Evolutionary conservation across 2,113 vertebrate genomes (phyloP).

Genomic region (Chamaetylas fuelleborni): DNA sequence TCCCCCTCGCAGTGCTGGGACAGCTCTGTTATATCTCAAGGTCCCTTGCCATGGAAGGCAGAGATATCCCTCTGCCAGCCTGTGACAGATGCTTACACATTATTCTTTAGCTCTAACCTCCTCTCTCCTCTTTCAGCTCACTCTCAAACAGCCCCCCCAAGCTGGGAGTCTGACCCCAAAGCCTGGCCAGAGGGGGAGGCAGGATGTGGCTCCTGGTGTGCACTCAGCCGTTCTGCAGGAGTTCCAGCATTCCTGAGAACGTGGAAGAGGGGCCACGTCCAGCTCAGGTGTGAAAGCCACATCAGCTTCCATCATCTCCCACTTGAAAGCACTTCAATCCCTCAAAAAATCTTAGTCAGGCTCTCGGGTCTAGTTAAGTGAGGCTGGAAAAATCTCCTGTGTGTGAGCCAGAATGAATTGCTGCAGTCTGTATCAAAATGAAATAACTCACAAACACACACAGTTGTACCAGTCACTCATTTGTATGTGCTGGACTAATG

Average conservation of each 20-base stretch:
- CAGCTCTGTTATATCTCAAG: fast-evolving
- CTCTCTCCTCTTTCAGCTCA: background rate
- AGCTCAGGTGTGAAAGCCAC: background rate
- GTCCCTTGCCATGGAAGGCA: background rate
- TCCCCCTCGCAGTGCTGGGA: fast-evolving
- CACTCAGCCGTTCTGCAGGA: background rate
- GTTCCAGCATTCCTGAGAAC: fast-evolving
- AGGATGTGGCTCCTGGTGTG: fast-evolving
- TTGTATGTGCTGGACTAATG: background rate
- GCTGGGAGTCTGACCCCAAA: background rate
- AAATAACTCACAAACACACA: background rate
- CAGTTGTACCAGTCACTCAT: background rate
- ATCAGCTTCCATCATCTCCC: background rate
- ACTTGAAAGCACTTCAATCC: background rate
- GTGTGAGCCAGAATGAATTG: background rate
- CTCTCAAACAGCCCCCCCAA: background rate
- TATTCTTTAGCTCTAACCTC: background rate
- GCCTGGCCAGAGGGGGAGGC: background rate
- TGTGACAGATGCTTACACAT: fast-evolving
- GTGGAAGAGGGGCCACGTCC: fast-evolving
- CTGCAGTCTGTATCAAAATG: background rate
- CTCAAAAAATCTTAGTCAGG: background rate
- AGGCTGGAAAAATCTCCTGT: background rate
- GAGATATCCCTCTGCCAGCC: background rate
- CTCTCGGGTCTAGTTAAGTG: background rate